Percentiles rank a stretch among this genome's conserved stretches.
Evolutionary conservation across 2,797 vertebrate genomes (phyloP).

Genomic region (Rhynchonycteris naso): DNA sequence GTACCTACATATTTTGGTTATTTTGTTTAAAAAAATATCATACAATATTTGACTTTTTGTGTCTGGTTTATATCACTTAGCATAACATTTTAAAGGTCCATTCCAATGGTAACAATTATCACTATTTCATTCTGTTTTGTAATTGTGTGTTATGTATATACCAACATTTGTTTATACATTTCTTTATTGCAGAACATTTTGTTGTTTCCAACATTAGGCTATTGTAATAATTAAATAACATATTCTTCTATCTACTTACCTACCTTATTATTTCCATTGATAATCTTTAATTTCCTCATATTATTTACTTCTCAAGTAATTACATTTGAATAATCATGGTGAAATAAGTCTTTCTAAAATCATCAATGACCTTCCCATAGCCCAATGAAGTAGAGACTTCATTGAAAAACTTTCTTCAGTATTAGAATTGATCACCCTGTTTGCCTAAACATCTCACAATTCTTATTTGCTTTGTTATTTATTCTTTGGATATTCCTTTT

Average conservation of each 20-base stretch:
- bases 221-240: neutral
- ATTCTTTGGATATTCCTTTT: neutral
- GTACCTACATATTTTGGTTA: neutral
- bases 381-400: neutral
- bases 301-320: neutral
- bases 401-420: neutral
- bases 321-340: neutral
- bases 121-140: neutral
- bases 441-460: neutral
- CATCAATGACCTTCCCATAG: neutral
- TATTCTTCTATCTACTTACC: neutral
- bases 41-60: neutral
- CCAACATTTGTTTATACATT: neutral
- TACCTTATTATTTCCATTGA: neutral
- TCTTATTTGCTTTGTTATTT: neutral
- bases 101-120: neutral
- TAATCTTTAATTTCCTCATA: neutral
- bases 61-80: neutral
- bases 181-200: neutral
- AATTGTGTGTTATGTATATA: neutral
- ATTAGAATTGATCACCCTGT: neutral
- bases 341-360: neutral
- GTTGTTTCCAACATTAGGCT: neutral
- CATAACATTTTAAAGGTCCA: neutral
- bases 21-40: neutral